Base-by-base conservation (phyloP, 2,888 invertebrate genomes). In the Gisinianus flammeolus region DNA sequence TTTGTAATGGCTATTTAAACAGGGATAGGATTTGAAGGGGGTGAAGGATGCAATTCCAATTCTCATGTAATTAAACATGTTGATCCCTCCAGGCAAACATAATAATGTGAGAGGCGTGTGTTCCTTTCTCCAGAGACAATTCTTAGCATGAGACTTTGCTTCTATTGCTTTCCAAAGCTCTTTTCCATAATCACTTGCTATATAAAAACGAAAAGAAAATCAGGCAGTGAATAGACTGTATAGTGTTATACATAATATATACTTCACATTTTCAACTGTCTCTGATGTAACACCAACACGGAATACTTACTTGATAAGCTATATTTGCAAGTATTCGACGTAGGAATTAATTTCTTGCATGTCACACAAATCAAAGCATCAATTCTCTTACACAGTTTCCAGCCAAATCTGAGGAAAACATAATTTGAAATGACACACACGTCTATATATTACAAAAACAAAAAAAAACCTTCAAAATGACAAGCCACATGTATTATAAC, bases 51-150 rank as follows among this genome's bases (percentile, higher is more conserved):
- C 6, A 8, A 68, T 33, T 26, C 68, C 67, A 24, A 54, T 16
- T 19, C 26, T 30, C 24, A 76, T 16, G 44, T 28, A 76, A 19
- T 54, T 24, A 28, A 31, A 76, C 76, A 76, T 67, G 19, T 76
- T 68, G 30, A 76, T 68, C 19, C 56, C 31, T 31, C 68, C 2
- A 4, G 76, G 76, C 30, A 76, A 26, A 26, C 10, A 64, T 30
- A 76, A 24, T 31, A 76, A 68, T 5, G 76, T 76, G 8, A 76
- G 54, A 10, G 76, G 76, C 22, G 76, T 10, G 28, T 26, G 56
- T 6, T 44, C 26, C n/a, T 16, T 76, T 22, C 52, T 28, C 76
- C 76, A 76, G 2, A 33, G 67, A 28, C 76, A 76, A 8, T 30
- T 19, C 6, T 16, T 2, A 16, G 52, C 44, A 54, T 76, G 76